Percentiles rank a stretch among this genome's conserved stretches.
Evolutionary conservation across 1,140 invertebrate genomes (phyloP).

Genomic region (Papilio helenus): DNA sequence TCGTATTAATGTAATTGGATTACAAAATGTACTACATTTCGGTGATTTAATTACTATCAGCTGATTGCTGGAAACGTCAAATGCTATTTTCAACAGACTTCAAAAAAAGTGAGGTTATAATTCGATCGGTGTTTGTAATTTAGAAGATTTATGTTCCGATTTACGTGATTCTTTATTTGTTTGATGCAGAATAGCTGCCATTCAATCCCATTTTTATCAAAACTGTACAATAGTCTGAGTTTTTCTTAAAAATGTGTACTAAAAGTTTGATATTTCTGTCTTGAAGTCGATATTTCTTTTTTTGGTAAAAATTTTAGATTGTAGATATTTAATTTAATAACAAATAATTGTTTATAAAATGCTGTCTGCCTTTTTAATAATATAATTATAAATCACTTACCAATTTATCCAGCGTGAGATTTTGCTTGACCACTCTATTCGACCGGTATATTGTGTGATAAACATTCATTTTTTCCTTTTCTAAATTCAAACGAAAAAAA

Average conservation of each 20-base stretch:
- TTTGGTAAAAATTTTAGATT: too few relatives aligned
- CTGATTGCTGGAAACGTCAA: slow-evolving; percentile 67
- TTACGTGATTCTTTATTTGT: too few relatives aligned
- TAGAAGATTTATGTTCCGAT: too few relatives aligned
- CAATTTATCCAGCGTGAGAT: slow-evolving; percentile 62
- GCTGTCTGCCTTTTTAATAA: not conserved
- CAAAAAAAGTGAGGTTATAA: not conserved
- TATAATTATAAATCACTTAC: slow-evolving; percentile 47
- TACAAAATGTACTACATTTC: slow-evolving; percentile 42
- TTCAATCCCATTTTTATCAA: too few relatives aligned
- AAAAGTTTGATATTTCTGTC: too few relatives aligned
- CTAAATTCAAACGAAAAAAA: not conserved
- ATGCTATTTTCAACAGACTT: not conserved
- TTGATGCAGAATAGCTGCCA: too few relatives aligned
- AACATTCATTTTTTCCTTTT: slow-evolving; percentile 65
- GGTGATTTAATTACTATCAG: slow-evolving; percentile 55
- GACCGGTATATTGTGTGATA: slow-evolving; percentile 60
- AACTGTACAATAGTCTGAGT: too few relatives aligned
- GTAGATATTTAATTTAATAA: too few relatives aligned
- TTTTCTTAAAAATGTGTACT: too few relatives aligned
- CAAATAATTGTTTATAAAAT: not conserved
- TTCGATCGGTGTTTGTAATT: too few relatives aligned
- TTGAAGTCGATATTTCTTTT: too few relatives aligned
- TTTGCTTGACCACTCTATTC: slow-evolving; percentile 56
- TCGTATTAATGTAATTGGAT: slow-evolving; percentile 35